Conservation (phyloP, 2,113 vertebrate genomes). For the Neotoma lepida region DNA sequence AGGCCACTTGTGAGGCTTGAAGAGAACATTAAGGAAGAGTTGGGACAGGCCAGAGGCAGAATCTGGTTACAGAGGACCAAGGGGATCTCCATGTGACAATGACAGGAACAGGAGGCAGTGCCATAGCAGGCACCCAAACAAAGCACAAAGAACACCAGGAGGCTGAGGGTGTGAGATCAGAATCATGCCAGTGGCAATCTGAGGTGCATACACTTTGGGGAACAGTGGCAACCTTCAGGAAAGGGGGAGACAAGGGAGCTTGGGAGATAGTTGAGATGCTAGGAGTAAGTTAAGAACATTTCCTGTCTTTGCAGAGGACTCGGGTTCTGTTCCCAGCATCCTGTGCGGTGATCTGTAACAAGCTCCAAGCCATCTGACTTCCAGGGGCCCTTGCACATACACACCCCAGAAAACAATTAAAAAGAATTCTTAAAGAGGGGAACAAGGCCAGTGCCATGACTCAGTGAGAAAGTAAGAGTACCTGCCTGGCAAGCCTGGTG, state of each 20-base stretch:
- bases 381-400: neutral
- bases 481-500: neutral
- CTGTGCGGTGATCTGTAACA: neutral
- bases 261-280: neutral
- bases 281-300: neutral
- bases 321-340: neutral
- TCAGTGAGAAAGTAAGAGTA: neutral
- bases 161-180: neutral
- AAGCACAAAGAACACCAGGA: neutral
- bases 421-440: neutral
- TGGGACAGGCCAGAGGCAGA: rapidly evolving
- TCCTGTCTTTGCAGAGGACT: neutral
- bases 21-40: neutral
- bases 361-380: neutral
- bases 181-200: rapidly evolving
- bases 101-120: neutral
- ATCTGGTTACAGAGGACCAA: neutral
- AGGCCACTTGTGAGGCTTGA: neutral
- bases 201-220: neutral
- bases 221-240: neutral
- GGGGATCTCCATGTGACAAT: neutral
- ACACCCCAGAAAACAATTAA: neutral
- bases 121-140: neutral
- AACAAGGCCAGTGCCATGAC: neutral
- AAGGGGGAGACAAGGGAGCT: neutral